Evolutionary conservation across 1,140 invertebrate species (phyloP).

Genomic region (Galleria mellonella): DNA sequence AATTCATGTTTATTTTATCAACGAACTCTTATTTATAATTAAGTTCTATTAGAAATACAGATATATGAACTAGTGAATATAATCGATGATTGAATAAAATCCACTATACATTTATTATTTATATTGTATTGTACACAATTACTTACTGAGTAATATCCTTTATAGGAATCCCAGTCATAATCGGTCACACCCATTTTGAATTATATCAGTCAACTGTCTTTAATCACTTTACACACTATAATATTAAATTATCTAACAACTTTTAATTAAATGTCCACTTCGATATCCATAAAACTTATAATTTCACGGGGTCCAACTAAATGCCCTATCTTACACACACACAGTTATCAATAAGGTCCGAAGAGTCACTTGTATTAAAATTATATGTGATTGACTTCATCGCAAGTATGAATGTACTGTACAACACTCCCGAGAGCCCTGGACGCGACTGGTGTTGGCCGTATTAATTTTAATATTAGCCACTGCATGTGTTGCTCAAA

Average conservation of each 20-base stretch:
- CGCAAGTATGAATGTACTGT: conserved; percentile 31
- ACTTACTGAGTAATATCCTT: conserved; percentile 65
- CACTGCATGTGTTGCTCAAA: conserved; percentile 52
- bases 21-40: too few relatives aligned
- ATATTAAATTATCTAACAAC: conserved; percentile 35
- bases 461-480: conserved; percentile 72
- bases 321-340: conserved; percentile 59
- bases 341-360: conserved; percentile 51
- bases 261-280: conserved; percentile 2
- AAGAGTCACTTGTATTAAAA: conserved; percentile 39
- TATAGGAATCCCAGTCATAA: conserved; percentile 63
- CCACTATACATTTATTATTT: too few relatives aligned
- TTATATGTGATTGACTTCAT: conserved; percentile 49
- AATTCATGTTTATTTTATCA: too few relatives aligned
- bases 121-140: too few relatives aligned
- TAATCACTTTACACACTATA: conserved; percentile 21
- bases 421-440: conserved; percentile 49
- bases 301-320: conserved; percentile 20
- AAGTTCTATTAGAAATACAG: too few relatives aligned
- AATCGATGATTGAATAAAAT: too few relatives aligned
- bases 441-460: conserved; percentile 61
- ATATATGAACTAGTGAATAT: too few relatives aligned
- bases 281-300: conserved; percentile 7
- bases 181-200: conserved; percentile 67
- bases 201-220: conserved; percentile 28